Evolutionary conservation across 2,888 invertebrate species (phyloP), one percentile per base, ranked within the genome.

Genomic region (Dichetophora obliterata): DNA sequence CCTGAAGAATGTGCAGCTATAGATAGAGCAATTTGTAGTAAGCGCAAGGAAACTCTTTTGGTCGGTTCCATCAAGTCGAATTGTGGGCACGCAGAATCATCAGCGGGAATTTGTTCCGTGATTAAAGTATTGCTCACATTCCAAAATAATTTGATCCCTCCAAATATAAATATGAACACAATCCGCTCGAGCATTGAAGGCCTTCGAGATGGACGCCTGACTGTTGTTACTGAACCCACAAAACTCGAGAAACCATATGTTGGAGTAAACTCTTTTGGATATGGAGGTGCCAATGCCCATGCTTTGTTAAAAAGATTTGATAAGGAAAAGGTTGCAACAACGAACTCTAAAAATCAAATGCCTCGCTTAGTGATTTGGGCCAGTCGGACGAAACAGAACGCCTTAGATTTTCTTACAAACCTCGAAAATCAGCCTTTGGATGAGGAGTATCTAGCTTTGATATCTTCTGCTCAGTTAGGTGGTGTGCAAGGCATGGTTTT

Each of bases 11-110:
- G 96, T 76, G 91, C 92, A 81, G 95, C 96, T 0, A 92, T 98
- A 68, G 94, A 95, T 70, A 93, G 93, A 81, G 92, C 95, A 50
- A 93, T 97, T 86, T 95, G 95, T 84, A 91, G 91, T 4, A 92
- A 92, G 24, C 91, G 97, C 24, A 92, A 91, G 0, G 93, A 92
- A 0, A 94, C 97, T 0, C 91, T 98, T 0, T 89, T 92, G 66
- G 94, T 98, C 77, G 98, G 98, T 4, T 96, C 98, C 0, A 93
- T 97, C 54, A 98, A 98, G 87, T 96, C 97, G 0, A 98, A 97
- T 88, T 91, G 98, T 87, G 98, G 98, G 0, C 98, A 98, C 88
- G 92, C 95, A 0, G 98, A 98, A 86, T 95, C 97, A 0, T 93
- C 98, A 98, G 88, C 92, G 95, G 0, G 98, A 98, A 86, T 95